Evolutionary conservation across 2,113 vertebrate genomes (phyloP).

Genomic region (Apteryx owenii): DNA sequence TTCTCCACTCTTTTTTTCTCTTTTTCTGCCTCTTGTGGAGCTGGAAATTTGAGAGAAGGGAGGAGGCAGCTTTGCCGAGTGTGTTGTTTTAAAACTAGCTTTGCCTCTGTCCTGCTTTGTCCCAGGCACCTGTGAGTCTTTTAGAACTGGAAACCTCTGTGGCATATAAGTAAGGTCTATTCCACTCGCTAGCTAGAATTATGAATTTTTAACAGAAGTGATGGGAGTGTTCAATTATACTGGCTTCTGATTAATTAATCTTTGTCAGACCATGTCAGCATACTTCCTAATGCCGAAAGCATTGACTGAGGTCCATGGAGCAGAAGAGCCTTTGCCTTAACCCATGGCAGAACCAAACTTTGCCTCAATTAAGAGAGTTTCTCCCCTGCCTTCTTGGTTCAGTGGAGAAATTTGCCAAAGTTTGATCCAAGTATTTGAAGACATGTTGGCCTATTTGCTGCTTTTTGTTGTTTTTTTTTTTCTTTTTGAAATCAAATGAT

Average conservation of each 20-base stretch:
- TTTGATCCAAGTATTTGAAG: background rate
- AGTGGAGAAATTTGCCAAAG: background rate
- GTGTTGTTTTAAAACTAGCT: background rate
- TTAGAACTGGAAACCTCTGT: background rate
- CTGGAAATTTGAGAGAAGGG: background rate
- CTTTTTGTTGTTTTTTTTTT: background rate
- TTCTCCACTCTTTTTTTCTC: background rate
- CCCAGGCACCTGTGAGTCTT: background rate
- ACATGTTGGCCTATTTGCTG: background rate
- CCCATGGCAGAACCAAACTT: background rate
- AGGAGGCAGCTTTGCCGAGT: background rate
- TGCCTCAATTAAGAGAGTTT: background rate
- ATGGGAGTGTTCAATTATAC: conserved; percentile 18
- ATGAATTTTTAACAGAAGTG: conserved; percentile 1
- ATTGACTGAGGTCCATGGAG: background rate
- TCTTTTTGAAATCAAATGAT: background rate
- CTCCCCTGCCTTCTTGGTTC: background rate
- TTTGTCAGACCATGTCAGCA: background rate
- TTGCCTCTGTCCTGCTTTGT: background rate
- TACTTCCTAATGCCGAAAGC: background rate
- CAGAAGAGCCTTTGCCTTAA: background rate
- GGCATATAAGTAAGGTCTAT: conserved; percentile 42
- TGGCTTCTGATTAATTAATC: conserved; percentile 4
- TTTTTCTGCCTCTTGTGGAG: background rate
- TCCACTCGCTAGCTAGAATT: background rate